Conservation (phyloP, 1,140 invertebrate species). For the Lycorma delicatula region DNA sequence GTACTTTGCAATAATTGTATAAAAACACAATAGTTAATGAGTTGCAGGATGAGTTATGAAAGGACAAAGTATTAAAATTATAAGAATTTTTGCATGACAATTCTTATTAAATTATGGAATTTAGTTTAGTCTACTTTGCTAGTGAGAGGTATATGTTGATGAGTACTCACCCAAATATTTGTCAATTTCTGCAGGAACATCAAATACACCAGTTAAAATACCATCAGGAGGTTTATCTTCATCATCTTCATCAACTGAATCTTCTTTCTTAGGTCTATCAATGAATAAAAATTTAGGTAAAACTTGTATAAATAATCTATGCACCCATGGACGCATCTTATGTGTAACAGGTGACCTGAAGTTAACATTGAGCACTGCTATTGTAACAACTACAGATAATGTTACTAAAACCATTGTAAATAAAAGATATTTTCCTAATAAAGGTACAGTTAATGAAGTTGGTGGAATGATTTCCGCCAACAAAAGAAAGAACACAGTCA, state of each 20-base stretch:
- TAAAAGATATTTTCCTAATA: conserved; percentile 95
- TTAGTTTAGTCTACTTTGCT: not conserved
- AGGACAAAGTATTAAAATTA: no score
- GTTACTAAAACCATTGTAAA: conserved; percentile 99
- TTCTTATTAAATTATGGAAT: no score
- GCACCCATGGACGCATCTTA: conserved; percentile 84
- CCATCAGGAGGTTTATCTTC: conserved; percentile 50
- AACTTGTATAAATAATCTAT: conserved; percentile 78
- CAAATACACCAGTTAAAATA: conserved; percentile 56
- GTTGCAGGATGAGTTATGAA: no score
- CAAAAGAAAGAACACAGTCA: conserved; percentile 98
- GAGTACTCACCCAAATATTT: conserved; percentile 46
- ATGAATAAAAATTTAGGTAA: conserved; percentile 80
- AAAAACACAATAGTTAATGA: no score
- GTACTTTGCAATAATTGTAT: no score
- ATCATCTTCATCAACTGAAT: conserved; percentile 50
- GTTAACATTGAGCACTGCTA: conserved; percentile 96
- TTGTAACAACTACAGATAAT: conserved; percentile 94
- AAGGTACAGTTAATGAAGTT: conserved; percentile 94
- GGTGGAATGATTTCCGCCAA: conserved; percentile 98
- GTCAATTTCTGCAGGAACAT: conserved; percentile 58
- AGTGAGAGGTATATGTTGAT: not conserved
- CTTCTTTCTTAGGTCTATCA: conserved; percentile 67
- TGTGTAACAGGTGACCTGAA: conserved; percentile 97
- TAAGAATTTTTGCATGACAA: no score